These are phyloP conservation scores for Chrysemys picta DNA, from an alignment of 2,113 vertebrate species.

Conservation along the genomic window DNA sequence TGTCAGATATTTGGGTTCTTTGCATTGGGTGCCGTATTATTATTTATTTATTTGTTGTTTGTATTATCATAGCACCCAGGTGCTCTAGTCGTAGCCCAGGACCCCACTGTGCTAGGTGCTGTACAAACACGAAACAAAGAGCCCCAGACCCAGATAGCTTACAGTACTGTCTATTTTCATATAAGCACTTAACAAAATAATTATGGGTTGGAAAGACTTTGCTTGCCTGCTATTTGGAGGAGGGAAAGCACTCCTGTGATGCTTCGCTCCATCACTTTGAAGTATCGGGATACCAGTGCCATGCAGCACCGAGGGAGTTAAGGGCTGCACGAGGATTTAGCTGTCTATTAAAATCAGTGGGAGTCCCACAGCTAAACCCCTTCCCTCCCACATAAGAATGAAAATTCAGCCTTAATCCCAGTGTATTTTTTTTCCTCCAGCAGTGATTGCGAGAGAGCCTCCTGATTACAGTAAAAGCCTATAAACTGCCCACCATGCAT, in stretches of 20 bases:
- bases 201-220: not conserved
- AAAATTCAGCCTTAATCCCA: not conserved
- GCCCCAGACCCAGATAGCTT: no score
- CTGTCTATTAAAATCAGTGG: not conserved
- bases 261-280: not conserved
- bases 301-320: not conserved
- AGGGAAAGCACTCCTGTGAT: not conserved
- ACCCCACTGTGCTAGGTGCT: not conserved
- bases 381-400: not conserved
- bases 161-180: not conserved
- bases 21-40: not conserved
- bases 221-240: not conserved
- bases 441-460: not conserved
- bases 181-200: not conserved
- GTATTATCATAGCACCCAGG: not conserved
- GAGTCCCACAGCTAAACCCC: not conserved
- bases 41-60: not conserved
- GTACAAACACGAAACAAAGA: not conserved
- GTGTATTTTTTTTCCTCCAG: not conserved
- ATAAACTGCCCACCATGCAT: conserved; percentile 27
- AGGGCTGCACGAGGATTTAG: not conserved
- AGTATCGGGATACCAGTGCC: not conserved
- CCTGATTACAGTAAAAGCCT: conserved; percentile 29
- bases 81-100: not conserved
- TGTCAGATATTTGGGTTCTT: not conserved